A percentile compares a stretch with the other conserved stretches of the same genome.
phyloP scores from a whole-genome alignment of 2,888 invertebrate species.

The Drosophila kuntzei region DNA sequence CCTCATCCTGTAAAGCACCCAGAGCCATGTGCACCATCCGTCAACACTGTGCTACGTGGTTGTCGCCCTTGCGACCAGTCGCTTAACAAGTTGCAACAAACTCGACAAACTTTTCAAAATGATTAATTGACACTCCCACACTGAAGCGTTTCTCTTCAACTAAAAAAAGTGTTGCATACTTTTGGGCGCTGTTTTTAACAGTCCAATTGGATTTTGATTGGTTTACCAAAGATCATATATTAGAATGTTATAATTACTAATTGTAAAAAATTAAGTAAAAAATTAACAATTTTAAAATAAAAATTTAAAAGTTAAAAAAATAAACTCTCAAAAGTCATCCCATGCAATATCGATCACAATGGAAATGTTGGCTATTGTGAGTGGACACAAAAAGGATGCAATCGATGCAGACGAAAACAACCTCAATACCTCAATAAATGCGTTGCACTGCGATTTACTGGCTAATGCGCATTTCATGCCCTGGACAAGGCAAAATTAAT shows the following conservation, averaged over 20 bases:
- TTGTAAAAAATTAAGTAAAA: background rate
- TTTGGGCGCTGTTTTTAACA: constrained; percentile 43
- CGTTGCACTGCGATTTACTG: constrained; percentile 62
- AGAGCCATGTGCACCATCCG: constrained; percentile 60
- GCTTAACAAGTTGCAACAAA: constrained; percentile 67
- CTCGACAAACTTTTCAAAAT: constrained; percentile 54
- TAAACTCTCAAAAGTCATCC: background rate
- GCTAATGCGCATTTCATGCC: constrained; percentile 60
- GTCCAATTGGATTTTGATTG: constrained; percentile 24
- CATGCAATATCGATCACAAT: constrained; percentile 40
- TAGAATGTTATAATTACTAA: background rate
- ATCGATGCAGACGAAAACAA: constrained; percentile 16
- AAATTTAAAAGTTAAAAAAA: background rate
- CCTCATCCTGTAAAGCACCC: background rate
- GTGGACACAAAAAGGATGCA: constrained; percentile 31
- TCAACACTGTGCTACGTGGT: constrained; percentile 54
- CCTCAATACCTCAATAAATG: constrained; percentile 3
- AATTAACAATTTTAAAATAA: background rate
- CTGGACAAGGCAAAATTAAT: constrained; percentile 74
- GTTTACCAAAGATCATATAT: constrained; percentile 1
- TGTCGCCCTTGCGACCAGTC: constrained; percentile 40
- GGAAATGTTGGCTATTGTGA: constrained; percentile 14
- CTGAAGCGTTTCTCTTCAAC: constrained; percentile 19
- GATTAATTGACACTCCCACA: constrained; percentile 64
- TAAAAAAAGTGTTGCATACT: constrained; percentile 71